phyloP scores from a whole-genome alignment of 2,888 invertebrate genomes.

The Colletes collaris region DNA sequence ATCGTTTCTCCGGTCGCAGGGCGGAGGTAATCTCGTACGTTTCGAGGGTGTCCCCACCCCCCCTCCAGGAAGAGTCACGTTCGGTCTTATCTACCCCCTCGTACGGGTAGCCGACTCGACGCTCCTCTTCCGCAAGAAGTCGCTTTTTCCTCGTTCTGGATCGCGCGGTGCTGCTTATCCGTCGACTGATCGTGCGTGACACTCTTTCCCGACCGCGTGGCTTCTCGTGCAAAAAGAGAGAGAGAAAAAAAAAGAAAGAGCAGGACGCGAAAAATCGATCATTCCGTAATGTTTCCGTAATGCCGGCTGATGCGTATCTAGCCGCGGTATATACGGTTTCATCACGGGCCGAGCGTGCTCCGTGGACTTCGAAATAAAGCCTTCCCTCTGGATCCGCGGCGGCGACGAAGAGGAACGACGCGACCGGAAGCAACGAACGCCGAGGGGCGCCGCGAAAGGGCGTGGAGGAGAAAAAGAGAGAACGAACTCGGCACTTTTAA shows the following conservation, averaged over 20 bases:
- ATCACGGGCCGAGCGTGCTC: conserved; percentile 57
- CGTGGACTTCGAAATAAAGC: conserved; percentile 66
- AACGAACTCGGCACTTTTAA: conserved; percentile 73
- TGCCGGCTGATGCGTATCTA: conserved; percentile 63
- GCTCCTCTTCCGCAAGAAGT: conserved; percentile 27
- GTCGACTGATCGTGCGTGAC: conserved; percentile 39
- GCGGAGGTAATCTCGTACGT: conserved; percentile 20
- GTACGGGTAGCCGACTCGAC: not conserved
- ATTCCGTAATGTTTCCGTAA: conserved; percentile 66
- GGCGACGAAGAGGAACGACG: not conserved
- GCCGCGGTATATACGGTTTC: conserved; percentile 58
- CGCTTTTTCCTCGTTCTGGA: conserved; percentile 24
- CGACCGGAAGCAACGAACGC: not conserved
- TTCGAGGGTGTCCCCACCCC: conserved; percentile 1
- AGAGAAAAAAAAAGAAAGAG: not conserved
- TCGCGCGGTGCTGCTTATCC: conserved; percentile 15
- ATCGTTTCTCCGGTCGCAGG: conserved; percentile 2
- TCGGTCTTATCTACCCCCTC: conserved; percentile 26
- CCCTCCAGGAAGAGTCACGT: conserved; percentile 26
- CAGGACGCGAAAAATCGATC: conserved; percentile 55
- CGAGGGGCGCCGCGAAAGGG: conserved; percentile 6
- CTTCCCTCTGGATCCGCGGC: conserved; percentile 33
- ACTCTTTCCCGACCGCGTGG: not conserved
- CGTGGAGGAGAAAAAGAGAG: conserved; percentile 33
- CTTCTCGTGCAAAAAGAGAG: not conserved